Evolutionary conservation across 2,888 invertebrate species (phyloP).

Genomic region (Agonopterix heracliana): DNA sequence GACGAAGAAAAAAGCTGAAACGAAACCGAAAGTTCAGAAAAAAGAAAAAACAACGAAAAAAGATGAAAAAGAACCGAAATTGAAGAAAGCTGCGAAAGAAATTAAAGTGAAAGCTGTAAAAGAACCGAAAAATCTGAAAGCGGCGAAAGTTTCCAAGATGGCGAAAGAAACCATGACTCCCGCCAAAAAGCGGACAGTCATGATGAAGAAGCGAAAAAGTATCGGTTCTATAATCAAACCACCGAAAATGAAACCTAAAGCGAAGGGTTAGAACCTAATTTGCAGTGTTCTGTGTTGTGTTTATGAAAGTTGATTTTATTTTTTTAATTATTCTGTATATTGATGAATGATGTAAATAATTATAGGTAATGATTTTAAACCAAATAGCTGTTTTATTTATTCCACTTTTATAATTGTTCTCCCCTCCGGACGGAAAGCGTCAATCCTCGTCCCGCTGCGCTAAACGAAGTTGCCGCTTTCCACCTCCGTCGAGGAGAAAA

Average conservation of each 20-base stretch:
- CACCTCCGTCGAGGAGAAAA: too few relatives aligned
- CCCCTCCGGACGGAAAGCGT: too few relatives aligned
- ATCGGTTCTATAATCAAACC: constrained; percentile 58
- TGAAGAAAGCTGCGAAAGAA: constrained; percentile 15
- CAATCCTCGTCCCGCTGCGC: too few relatives aligned
- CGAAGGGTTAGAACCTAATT: constrained; percentile 8
- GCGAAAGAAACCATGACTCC: constrained; percentile 13
- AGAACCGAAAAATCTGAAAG: constrained; percentile 19
- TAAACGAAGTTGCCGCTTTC: too few relatives aligned
- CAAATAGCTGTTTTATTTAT: too few relatives aligned
- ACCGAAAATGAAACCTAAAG: constrained; percentile 60
- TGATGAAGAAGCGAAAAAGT: constrained; percentile 54
- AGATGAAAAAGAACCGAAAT: constrained; percentile 4
- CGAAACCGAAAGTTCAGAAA: constrained; percentile 9
- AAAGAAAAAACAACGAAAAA: constrained; percentile 8
- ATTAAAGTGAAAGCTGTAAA: constrained; percentile 11
- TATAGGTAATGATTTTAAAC: too few relatives aligned
- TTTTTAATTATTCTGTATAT: too few relatives aligned
- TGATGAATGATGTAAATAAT: too few relatives aligned
- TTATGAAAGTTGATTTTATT: too few relatives aligned
- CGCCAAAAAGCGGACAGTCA: constrained; percentile 19
- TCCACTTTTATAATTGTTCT: too few relatives aligned
- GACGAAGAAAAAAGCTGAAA: constrained; percentile 10
- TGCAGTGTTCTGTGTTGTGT: too few relatives aligned
- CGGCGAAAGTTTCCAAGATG: constrained; percentile 10